Evolutionary conservation across 2,797 vertebrate genomes (phyloP).

Genomic region (Galaxias olidus): DNA sequence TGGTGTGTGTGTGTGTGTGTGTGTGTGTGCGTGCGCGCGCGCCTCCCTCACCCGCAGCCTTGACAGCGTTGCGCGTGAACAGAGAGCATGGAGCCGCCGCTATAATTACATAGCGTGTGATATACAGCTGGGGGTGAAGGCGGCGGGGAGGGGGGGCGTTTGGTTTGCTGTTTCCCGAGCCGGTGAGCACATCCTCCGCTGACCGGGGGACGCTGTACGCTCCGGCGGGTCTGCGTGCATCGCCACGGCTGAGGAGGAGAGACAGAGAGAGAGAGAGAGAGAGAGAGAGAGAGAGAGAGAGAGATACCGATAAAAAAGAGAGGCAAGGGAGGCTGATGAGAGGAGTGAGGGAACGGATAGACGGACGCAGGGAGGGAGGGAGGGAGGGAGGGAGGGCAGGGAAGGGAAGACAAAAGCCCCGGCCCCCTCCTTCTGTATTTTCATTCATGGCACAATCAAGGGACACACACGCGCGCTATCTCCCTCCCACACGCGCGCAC

Average conservation of each 20-base stretch:
- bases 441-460: slow-evolving; percentile 79
- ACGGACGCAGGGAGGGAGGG: too few species aligned
- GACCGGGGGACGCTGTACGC: slow-evolving; percentile 11
- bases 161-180: not conserved
- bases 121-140: slow-evolving; percentile 1
- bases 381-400: slow-evolving; percentile 50
- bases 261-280: not conserved
- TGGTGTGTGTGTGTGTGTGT: slow-evolving; percentile 32
- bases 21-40: slow-evolving; percentile 2
- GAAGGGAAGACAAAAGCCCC: not conserved
- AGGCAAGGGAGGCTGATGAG: slow-evolving; percentile 51
- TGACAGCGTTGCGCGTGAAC: not conserved
- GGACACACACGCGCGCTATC: slow-evolving; percentile 53
- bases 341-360: slow-evolving; percentile 41
- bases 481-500: slow-evolving; percentile 51
- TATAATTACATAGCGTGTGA: slow-evolving; percentile 37
- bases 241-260: not conserved
- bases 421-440: slow-evolving; percentile 64
- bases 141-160: slow-evolving; percentile 1
- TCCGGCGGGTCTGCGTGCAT: slow-evolving; percentile 14
- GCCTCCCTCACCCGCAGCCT: not conserved
- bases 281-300: not conserved
- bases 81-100: slow-evolving; percentile 42
- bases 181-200: slow-evolving; percentile 35
- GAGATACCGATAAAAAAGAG: slow-evolving; percentile 2